Percentiles rank a stretch among this genome's conserved stretches.
phyloP scores from a whole-genome alignment of 2,113 vertebrate genomes.

The Verasper variegatus region DNA sequence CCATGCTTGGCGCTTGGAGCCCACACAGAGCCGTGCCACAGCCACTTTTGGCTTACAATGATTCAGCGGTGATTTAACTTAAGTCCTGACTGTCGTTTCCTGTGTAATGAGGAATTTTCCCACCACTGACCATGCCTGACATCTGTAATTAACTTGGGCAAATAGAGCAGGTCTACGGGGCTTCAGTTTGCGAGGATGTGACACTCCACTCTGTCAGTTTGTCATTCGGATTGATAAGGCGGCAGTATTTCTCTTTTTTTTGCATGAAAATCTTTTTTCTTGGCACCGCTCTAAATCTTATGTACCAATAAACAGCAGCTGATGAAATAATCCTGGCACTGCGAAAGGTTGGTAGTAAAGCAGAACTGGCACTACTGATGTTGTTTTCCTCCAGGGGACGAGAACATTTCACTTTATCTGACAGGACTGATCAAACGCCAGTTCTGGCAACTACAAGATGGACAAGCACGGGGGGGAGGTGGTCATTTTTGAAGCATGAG shows the following conservation, averaged over 20 bases:
- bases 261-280: slow-evolving; percentile 53
- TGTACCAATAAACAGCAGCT: slow-evolving; percentile 56
- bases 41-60: slow-evolving; percentile 6
- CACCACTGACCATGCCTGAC: slow-evolving; percentile 61
- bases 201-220: slow-evolving; percentile 36
- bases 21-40: background rate
- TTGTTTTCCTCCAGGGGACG: slow-evolving; percentile 50
- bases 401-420: slow-evolving; percentile 59
- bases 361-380: slow-evolving; percentile 56
- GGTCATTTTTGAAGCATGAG: slow-evolving; percentile 41
- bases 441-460: slow-evolving; percentile 51
- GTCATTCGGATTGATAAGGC: slow-evolving; percentile 53
- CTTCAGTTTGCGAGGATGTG: slow-evolving; percentile 20
- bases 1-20: background rate
- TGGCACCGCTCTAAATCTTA: slow-evolving; percentile 45
- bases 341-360: slow-evolving; percentile 30
- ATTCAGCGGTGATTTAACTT: slow-evolving; percentile 43
- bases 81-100: slow-evolving; percentile 44
- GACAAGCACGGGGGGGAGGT: slow-evolving; percentile 28
- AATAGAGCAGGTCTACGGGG: slow-evolving; percentile 30
- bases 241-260: slow-evolving; percentile 26
- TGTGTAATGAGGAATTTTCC: slow-evolving; percentile 47
- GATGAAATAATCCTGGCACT: slow-evolving; percentile 57
- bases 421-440: slow-evolving; percentile 60
- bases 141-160: slow-evolving; percentile 57